A percentile compares a stretch with the other conserved stretches of the same genome.
phyloP scores from a whole-genome alignment of 1,140 invertebrate genomes.

The Drosophila repletoides region DNA sequence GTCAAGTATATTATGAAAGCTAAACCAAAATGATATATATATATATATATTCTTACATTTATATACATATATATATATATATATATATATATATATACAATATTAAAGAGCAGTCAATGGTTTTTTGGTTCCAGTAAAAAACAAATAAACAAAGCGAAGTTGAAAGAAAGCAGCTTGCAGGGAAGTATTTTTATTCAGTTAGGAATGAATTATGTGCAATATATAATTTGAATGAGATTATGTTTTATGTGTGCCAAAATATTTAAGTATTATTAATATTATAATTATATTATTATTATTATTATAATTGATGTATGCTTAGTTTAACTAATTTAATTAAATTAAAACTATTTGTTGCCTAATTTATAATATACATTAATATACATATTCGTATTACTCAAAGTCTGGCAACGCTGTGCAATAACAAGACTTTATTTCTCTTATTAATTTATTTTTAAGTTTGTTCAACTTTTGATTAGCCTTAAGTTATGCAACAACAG shows the following conservation, averaged over 20 bases:
- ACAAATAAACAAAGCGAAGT: constrained; percentile 3
- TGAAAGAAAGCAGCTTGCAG: not conserved
- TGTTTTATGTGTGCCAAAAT: constrained; percentile 71
- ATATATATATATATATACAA: constrained; percentile 53
- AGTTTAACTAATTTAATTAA: constrained; percentile 8
- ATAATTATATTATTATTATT: constrained; percentile 18
- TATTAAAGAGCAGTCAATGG: constrained; percentile 73
- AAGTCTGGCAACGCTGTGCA: constrained; percentile 59
- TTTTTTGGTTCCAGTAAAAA: constrained; percentile 69
- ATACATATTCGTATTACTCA: too few relatives aligned
- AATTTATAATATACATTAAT: constrained; percentile 57
- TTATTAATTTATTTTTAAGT: not conserved
- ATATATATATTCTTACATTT: constrained; percentile 66
- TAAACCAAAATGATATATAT: constrained; percentile 10
- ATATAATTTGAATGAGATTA: constrained; percentile 37
- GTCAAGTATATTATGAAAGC: constrained; percentile 28
- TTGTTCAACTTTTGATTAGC: constrained; percentile 16
- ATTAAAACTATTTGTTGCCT: constrained; percentile 60
- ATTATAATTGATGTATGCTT: constrained; percentile 13
- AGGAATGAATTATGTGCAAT: constrained; percentile 53
- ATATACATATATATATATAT: constrained; percentile 54
- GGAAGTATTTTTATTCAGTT: constrained; percentile 17
- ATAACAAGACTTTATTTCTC: constrained; percentile 33
- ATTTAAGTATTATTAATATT: constrained; percentile 53
- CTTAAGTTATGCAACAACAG: constrained; percentile 30